Conservation (phyloP, 2,113 vertebrate species). For the Tyto alba region DNA sequence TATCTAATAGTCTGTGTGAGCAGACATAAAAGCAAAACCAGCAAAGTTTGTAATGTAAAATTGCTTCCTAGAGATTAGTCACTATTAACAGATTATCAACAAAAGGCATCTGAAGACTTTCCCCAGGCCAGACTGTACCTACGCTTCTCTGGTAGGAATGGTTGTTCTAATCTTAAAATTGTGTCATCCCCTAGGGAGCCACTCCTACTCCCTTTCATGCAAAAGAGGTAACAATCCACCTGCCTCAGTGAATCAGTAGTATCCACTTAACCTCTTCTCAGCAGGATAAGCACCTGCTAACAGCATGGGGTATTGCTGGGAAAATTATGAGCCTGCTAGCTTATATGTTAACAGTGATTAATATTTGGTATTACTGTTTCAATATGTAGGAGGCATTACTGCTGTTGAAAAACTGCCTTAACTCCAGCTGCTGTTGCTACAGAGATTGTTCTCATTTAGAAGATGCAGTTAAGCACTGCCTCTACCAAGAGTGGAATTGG, state of each 20-base stretch:
- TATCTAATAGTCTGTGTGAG: neutral
- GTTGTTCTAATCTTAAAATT: constrained; percentile 16
- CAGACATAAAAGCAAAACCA: neutral
- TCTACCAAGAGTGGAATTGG: neutral
- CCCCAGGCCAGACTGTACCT: neutral
- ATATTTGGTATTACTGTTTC: constrained; percentile 62
- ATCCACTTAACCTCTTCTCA: constrained; percentile 63
- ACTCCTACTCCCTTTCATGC: constrained; percentile 9
- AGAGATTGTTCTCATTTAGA: neutral
- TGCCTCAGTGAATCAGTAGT: constrained; percentile 52
- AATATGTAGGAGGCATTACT: constrained; percentile 43
- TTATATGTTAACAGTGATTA: constrained; percentile 63
- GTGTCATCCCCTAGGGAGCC: neutral
- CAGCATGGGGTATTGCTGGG: constrained; percentile 48
- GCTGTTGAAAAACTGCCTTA: constrained; percentile 22
- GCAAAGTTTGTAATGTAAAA: neutral
- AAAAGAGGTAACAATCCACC: constrained; percentile 30
- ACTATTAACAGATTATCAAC: neutral
- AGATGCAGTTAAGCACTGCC: neutral
- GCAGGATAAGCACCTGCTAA: constrained; percentile 53
- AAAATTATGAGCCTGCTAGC: constrained; percentile 45
- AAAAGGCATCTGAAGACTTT: neutral
- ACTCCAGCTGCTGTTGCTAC: constrained; percentile 16
- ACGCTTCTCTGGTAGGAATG: neutral
- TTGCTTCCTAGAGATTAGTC: neutral